Evolutionary conservation across 2,888 invertebrate species (phyloP).

Genomic region (Diarsia brunnea): DNA sequence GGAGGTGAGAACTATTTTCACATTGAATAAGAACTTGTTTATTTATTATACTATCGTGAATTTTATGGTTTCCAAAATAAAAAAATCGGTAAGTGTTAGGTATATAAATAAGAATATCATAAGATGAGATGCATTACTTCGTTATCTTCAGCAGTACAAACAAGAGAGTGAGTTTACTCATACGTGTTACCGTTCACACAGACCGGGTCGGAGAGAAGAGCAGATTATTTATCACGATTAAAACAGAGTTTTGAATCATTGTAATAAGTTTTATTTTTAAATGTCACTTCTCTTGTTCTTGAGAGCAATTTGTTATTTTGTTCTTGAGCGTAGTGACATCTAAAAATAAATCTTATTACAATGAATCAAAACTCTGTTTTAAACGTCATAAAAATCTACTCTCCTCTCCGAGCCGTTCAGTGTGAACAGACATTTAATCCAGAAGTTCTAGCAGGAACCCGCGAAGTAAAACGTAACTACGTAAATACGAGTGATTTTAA

Average conservation of each 20-base stretch:
- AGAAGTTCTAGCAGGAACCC: background rate
- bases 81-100: background rate
- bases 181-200: background rate
- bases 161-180: background rate
- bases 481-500: background rate
- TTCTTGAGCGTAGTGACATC: no score
- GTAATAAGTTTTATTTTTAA: no score
- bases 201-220: no score
- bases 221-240: no score
- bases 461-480: background rate
- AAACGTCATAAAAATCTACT: no score
- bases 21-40: background rate
- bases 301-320: no score
- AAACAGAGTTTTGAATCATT: no score
- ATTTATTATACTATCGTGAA: conserved; percentile 6
- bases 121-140: background rate
- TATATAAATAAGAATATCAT: conserved; percentile 17
- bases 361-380: no score
- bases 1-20: background rate
- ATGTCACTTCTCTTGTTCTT: no score
- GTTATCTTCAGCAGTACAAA: background rate
- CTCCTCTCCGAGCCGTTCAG: no score
- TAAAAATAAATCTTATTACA: no score
- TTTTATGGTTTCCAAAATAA: background rate
- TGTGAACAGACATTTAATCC: background rate